Evolutionary conservation across 2,113 vertebrate species (phyloP).

Genomic region (Todiramphus chloris): DNA sequence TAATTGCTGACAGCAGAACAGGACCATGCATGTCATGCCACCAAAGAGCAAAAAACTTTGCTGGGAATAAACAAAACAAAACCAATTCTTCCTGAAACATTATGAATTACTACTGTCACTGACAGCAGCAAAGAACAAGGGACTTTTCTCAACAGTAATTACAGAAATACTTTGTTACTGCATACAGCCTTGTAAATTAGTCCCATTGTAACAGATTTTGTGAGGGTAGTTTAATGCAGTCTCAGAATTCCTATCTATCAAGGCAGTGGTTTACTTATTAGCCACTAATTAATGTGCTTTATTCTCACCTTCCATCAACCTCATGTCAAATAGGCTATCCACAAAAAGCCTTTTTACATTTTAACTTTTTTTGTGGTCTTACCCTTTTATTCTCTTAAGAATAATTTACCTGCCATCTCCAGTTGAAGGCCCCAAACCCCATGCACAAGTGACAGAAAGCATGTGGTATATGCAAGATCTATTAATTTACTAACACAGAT

Average conservation of each 20-base stretch:
- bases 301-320: conserved; percentile 47
- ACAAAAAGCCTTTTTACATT: conserved; percentile 1
- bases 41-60: conserved; percentile 45
- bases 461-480: neutral
- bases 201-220: conserved; percentile 27
- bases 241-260: conserved; percentile 25
- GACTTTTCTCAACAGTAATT: conserved; percentile 44
- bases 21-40: conserved; percentile 27
- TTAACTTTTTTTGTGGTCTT: conserved; percentile 29
- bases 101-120: conserved; percentile 32
- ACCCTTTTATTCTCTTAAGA: conserved; percentile 20
- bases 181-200: conserved; percentile 38
- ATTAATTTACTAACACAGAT: neutral
- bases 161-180: conserved; percentile 32
- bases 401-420: conserved; percentile 10
- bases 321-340: neutral
- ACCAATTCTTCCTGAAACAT: conserved; percentile 46
- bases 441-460: neutral
- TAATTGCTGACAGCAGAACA: conserved; percentile 67
- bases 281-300: conserved; percentile 6
- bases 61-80: conserved; percentile 49
- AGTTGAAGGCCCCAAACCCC: neutral
- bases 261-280: conserved; percentile 42
- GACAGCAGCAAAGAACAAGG: conserved; percentile 40
- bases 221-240: neutral